A percentile compares a stretch with the other conserved stretches of the same genome.
Evolutionary conservation across 1,140 invertebrate genomes (phyloP).

Genomic region (Myzus persicae): DNA sequence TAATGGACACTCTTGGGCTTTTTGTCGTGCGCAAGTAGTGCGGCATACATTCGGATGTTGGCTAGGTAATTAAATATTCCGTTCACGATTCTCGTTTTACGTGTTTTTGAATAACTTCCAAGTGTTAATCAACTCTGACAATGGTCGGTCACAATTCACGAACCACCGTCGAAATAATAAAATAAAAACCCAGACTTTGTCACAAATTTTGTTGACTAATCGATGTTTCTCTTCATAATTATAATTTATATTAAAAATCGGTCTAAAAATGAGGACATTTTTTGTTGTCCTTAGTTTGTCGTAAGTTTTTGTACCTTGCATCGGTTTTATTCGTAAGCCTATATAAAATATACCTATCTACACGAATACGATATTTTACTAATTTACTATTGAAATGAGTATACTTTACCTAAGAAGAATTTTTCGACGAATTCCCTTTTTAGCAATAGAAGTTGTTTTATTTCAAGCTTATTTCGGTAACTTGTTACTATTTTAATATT

Average conservation of each 20-base stretch:
- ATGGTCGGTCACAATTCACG: background rate
- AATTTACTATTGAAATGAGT: no score
- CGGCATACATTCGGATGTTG: background rate
- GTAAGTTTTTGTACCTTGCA: background rate
- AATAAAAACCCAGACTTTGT: background rate
- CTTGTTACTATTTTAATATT: no score
- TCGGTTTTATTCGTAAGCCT: background rate
- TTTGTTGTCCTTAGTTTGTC: background rate
- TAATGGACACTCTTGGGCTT: background rate
- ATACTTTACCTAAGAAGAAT: no score
- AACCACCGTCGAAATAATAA: background rate
- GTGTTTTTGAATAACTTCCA: conserved; percentile 44
- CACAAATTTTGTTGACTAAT: conserved; percentile 25
- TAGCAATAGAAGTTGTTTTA: no score
- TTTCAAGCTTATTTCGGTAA: no score
- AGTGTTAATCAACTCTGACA: conserved; percentile 43
- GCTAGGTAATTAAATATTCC: conserved; percentile 18
- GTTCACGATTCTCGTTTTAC: conserved; percentile 28
- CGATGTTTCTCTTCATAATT: background rate
- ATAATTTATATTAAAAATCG: conserved; percentile 2
- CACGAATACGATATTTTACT: no score
- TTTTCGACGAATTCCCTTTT: no score
- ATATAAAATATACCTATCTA: no score
- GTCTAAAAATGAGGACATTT: background rate
- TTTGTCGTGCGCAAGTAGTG: background rate